These are phyloP conservation scores for Momotus momota DNA, from an alignment of 2,797 vertebrate genomes.

Conservation along the genomic window DNA sequence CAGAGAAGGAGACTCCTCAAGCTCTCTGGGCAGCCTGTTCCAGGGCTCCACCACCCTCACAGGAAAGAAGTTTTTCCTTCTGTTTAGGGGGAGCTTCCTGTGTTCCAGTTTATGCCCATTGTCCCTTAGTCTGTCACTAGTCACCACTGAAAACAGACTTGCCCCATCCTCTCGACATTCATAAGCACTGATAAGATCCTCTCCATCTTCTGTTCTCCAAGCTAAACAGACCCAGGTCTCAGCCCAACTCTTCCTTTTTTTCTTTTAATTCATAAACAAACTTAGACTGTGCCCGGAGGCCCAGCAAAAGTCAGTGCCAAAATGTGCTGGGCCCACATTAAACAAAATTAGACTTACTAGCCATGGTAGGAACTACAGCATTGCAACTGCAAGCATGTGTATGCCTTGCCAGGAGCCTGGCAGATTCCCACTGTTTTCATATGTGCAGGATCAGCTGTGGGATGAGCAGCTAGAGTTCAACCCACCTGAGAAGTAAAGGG, in stretches of 20 bases:
- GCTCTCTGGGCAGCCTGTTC: not conserved
- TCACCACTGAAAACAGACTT: not conserved
- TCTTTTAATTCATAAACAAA: not conserved
- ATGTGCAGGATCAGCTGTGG: not conserved
- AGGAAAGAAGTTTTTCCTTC: not conserved
- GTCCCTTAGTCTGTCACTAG: not conserved
- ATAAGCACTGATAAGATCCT: not conserved
- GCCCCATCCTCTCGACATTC: not conserved
- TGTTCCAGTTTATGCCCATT: not conserved
- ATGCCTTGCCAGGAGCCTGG: not conserved
- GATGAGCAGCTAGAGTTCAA: not conserved
- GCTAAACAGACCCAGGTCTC: not conserved
- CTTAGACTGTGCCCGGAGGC: not conserved
- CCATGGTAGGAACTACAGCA: not conserved
- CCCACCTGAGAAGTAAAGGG: not conserved
- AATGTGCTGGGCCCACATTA: not conserved
- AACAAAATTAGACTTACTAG: not conserved
- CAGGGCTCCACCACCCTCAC: not conserved
- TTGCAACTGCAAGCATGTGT: fast-evolving
- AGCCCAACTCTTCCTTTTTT: not conserved
- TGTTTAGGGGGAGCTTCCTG: not conserved
- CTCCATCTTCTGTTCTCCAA: not conserved
- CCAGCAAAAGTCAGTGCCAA: not conserved
- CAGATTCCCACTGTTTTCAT: not conserved
- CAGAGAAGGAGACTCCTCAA: not conserved